Percentiles rank a stretch among this genome's conserved stretches.
Evolutionary conservation across 2,113 vertebrate genomes (phyloP).

Genomic region (Ptilorrhoa leucosticta): DNA sequence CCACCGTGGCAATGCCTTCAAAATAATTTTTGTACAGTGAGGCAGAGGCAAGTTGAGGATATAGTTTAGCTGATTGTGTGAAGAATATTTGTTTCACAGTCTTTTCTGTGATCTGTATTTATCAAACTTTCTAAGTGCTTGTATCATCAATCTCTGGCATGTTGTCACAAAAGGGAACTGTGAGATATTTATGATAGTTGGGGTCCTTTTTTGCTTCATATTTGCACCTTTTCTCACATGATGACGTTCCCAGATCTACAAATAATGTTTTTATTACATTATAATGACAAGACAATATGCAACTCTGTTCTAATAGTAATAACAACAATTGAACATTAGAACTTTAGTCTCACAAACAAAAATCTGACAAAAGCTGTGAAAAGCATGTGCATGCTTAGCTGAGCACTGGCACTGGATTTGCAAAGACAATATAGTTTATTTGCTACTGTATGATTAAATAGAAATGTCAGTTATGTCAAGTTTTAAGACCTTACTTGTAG

Average conservation of each 20-base stretch:
- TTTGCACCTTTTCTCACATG: neutral
- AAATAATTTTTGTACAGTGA: neutral
- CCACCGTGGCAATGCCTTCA: neutral
- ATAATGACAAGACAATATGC: neutral
- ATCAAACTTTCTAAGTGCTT: neutral
- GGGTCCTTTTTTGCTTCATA: neutral
- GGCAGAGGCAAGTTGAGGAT: neutral
- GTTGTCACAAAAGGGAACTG: neutral
- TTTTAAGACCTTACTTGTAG: neutral
- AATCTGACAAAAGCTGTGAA: neutral
- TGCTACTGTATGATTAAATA: neutral
- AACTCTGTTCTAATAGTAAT: neutral
- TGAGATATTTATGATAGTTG: neutral
- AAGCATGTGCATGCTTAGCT: neutral
- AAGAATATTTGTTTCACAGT: neutral
- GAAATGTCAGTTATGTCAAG: neutral
- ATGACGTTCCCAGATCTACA: neutral
- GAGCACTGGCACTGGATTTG: neutral
- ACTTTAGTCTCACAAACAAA: neutral
- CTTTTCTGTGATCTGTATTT: neutral
- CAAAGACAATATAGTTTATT: neutral
- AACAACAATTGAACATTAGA: neutral
- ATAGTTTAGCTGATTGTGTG: neutral
- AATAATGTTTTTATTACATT: neutral
- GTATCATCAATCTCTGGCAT: accelerated